phyloP scores from a whole-genome alignment of 2,113 vertebrate species.

The Alouatta palliata region DNA sequence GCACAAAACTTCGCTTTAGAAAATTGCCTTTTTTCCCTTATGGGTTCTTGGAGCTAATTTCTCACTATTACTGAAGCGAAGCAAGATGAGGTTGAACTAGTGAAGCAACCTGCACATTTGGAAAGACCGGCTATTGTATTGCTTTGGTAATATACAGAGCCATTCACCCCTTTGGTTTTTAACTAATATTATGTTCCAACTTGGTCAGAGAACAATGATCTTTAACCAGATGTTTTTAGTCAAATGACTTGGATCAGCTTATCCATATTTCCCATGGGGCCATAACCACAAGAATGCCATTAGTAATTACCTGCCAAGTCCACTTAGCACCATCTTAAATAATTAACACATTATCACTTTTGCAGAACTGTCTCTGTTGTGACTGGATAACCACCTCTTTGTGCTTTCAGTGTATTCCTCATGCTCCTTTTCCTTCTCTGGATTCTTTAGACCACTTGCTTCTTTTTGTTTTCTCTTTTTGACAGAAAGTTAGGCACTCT shows the following conservation, averaged over 20 bases:
- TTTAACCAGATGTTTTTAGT: constrained; percentile 65
- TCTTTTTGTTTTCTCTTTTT: neutral
- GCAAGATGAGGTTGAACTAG: neutral
- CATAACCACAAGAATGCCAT: constrained; percentile 25
- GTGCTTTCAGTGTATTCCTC: neutral
- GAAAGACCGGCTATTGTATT: neutral
- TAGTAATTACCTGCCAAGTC: constrained; percentile 54
- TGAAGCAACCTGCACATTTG: neutral
- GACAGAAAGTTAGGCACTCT: neutral
- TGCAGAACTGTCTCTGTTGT: neutral
- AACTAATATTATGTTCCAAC: constrained; percentile 54
- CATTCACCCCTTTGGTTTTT: constrained; percentile 21
- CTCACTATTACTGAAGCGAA: neutral
- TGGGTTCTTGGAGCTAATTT: neutral
- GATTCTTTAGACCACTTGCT: neutral
- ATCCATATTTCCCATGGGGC: neutral
- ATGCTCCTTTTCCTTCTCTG: neutral
- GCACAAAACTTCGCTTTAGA: constrained; percentile 32
- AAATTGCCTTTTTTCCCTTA: neutral
- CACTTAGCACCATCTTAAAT: constrained; percentile 51
- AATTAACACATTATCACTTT: constrained; percentile 48
- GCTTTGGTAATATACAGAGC: neutral
- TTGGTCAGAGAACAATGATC: constrained; percentile 36
- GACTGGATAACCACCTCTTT: neutral
- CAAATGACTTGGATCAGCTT: constrained; percentile 55